Evolutionary conservation across 2,888 invertebrate genomes (phyloP), one percentile per base, ranked within the genome.

Genomic region (Eubasilissa splendida): DNA sequence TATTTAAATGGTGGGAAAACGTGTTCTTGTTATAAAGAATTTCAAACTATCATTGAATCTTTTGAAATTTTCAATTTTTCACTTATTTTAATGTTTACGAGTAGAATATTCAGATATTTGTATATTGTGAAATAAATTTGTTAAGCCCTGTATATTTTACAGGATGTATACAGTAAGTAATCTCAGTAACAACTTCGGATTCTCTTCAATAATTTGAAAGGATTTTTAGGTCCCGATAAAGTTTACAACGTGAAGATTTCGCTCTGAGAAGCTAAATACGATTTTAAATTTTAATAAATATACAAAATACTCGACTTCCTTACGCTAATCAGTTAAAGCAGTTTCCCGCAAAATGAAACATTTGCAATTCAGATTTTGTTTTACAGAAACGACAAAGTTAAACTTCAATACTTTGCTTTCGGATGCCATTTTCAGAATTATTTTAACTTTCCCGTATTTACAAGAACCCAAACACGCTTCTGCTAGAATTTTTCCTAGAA

Each of bases 151-250:
- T 7, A 7, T 42, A 7, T 42, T 42, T 0, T 42, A 42, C 42
- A 5, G 31, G 42, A 63, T 31, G 10, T 31, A 63, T 33, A 33
- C 9, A 63, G 10, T 63, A 31, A 33, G 12, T 33, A 63, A 63
- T 31, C 63, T 42, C 42, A 42, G 42, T 42, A 63, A 63, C 63
- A 3, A 33, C 33, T 63, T 31, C 7, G 33, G 63, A 52, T 42
- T 68, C n/a, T 68, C 68, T n/a, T n/a, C 33, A 50, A n/a, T 68
- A 68, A 68, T 68, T 68, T 68, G 68, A 68, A 68, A 68, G 68
- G 42, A 68, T 68, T 68, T 68, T 52, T 50, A 66, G 12, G 3
- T 8, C 5, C 66, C 8, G 7, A 50, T 66, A 66, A 66, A 66
- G 42, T 42, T 66, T 11, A 42, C 12, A n/a, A 58, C 3, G 9